Evolutionary conservation across 2,113 vertebrate genomes (phyloP).

Genomic region (Electrona antarctica): DNA sequence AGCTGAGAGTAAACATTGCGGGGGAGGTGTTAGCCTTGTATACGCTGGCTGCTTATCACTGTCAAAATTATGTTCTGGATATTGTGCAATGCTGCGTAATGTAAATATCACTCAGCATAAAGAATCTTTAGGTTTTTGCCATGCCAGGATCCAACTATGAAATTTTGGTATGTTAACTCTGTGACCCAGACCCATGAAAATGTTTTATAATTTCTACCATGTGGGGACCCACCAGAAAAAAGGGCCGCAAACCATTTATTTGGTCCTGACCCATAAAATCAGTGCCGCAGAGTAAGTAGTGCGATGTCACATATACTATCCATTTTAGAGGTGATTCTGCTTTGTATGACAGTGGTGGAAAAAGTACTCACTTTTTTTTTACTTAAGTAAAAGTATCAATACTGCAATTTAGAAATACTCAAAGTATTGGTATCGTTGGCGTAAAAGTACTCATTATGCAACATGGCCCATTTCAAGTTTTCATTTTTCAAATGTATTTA

Average conservation of each 20-base stretch:
- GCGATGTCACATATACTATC: background rate
- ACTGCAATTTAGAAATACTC: no score
- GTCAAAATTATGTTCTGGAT: constrained; percentile 1
- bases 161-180: background rate
- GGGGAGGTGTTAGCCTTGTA: constrained; percentile 13
- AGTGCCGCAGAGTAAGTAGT: background rate
- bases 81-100: constrained; percentile 18
- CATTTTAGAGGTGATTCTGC: constrained; percentile 10
- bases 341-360: constrained; percentile 16
- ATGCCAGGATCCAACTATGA: constrained; percentile 8
- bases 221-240: constrained; percentile 10
- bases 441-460: no score
- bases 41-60: constrained; percentile 14
- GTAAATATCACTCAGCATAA: constrained; percentile 29
- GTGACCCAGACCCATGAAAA: constrained; percentile 2
- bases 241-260: constrained; percentile 3
- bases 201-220: constrained; percentile 2
- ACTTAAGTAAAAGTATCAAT: no score
- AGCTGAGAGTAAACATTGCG: constrained; percentile 48
- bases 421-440: no score
- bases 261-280: constrained; percentile 20
- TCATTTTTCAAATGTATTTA: no score
- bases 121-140: background rate
- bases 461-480: no score
- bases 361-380: background rate